Evolutionary conservation across 30 jellyfish, hydroid and myxozoan species (phyloP), one percentile per base, ranked within the genome.

Genomic region (Hydractinia echinata): DNA sequence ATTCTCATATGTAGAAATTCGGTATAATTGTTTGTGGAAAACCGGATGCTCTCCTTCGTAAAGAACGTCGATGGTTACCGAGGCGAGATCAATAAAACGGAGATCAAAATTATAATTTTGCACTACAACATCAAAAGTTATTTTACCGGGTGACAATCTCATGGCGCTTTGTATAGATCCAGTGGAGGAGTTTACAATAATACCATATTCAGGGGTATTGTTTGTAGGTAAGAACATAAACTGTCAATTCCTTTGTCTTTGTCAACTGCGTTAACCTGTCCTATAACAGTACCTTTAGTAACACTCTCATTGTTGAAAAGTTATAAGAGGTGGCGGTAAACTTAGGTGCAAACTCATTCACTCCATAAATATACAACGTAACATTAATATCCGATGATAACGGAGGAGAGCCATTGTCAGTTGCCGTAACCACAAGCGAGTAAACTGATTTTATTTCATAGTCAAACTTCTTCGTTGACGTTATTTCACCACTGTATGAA

Each of bases 271-370:
- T 55, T 54, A 7, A 78, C 86, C 1, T 15, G 19, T 14, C 86
- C 86, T 8, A 78, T 3, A 16, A 78, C 61, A 15, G 54, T 21
- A n/a, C 51, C 9, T 9, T 16, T 15, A 11, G 11, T n/a, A 7
- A 44, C 61, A 72, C 81, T 83, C 61, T 79, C 10, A 5, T 54
- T 73, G 86, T 64, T 52, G 61, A 51, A 58, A 55, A 20, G 51
- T 18, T 18, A 48, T 60, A 30, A 8, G 8, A 30, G 4, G 39
- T 71, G 16, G 77, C 49, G 9, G 16, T 73, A 4, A 44, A 50
- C 0, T 9, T 55, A 49, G 97, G 97, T 1, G 44, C 21, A 66
- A 81, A 84, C 76, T 91, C 97, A 81, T 91, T 91, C 49, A 91
- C 86, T 79, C 87, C 92, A 52, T 60, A 73, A 0, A 91, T 83